Evolutionary conservation across 23 tunicate species (phyloP), one percentile per base, ranked within the genome.

Genomic region (Trididemnum miniatum): DNA sequence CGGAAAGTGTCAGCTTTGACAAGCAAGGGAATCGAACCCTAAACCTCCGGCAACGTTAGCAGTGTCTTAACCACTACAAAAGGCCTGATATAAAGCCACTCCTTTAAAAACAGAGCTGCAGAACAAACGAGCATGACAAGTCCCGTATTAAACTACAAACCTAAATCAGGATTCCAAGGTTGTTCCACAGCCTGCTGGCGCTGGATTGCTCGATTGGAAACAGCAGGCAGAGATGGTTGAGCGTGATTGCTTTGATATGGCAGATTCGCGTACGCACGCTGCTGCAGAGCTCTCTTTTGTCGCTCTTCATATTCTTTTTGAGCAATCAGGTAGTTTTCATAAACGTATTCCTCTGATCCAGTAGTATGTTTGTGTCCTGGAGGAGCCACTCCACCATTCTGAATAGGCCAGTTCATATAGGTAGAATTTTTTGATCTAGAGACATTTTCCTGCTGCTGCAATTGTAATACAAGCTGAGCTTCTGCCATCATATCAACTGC

Each of bases 131-230:
- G n/a, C n/a, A n/a, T n/a, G n/a, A n/a, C n/a, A n/a, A n/a, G n/a
- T n/a, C n/a, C n/a, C n/a, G n/a, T n/a, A n/a, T n/a, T n/a, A n/a
- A n/a, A n/a, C n/a, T n/a, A n/a, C n/a, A n/a, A 7, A 44, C 54
- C 15, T 44, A 15, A 15, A 44, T 62, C 67, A 24, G 26, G n/a
- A 62, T 18, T n/a, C 23, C 26, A 12, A 5, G 3, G 67, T n/a
- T 62, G 67, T 12, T 62, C 67, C 67, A 62, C 67, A 20, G 67
- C 67, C 29, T 62, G 67, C 54, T 44, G 54, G 12, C 54, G 9
- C 54, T 44, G 54, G 9, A 44, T 9, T 9, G 15, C 9, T 12
- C 26, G 67, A 12, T 22, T 62, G 29, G 29, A 20, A 12, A 26
- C 28, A 62, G 67, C 25, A 62, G 67, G 67, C 15, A 24, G 67